Evolutionary conservation across 2,888 invertebrate species (phyloP).

Genomic region (Ferrisia virgata): DNA sequence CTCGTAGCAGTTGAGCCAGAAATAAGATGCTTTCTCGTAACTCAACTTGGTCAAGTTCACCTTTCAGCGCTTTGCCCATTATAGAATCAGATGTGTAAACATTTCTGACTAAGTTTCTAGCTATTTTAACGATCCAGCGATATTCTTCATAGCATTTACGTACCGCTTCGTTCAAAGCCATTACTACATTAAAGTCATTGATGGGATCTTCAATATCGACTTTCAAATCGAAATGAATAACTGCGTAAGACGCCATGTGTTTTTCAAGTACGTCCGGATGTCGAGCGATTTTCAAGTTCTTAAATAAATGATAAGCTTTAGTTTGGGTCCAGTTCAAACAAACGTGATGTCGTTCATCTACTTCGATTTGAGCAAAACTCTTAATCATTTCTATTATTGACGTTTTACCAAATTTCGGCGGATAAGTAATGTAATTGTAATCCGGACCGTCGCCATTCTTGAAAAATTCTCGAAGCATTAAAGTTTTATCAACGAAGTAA

Average conservation of each 20-base stretch:
- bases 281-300: background rate
- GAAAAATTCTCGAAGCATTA: background rate
- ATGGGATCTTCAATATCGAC: background rate
- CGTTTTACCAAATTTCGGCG: background rate
- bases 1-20: background rate
- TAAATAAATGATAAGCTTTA: background rate
- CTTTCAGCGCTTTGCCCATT: background rate
- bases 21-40: background rate
- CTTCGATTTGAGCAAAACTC: background rate
- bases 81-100: background rate
- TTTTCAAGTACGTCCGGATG: background rate
- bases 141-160: background rate
- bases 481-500: background rate
- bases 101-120: background rate
- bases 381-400: background rate
- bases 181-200: background rate
- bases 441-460: background rate
- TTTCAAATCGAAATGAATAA: background rate
- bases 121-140: background rate
- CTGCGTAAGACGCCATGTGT: background rate
- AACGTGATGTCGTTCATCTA: background rate
- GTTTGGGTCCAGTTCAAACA: background rate
- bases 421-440: background rate
- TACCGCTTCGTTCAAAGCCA: background rate
- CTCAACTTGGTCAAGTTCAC: background rate